Base-by-base conservation (phyloP, 2,113 vertebrate species). In the Bombycilla garrulus region DNA sequence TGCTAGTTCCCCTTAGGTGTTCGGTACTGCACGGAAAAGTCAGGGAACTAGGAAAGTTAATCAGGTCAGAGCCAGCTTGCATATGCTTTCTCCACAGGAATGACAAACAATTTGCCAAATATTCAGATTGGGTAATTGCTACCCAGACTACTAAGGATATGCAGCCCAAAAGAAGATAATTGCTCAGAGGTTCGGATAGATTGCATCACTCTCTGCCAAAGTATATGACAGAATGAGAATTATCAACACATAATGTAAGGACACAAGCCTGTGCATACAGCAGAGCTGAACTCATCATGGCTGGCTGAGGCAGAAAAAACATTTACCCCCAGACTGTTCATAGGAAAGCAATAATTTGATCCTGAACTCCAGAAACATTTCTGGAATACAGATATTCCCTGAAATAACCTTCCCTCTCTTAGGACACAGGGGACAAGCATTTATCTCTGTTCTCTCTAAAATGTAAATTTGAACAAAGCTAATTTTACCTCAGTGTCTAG, bases 121-220 rank as follows among this genome's bases (percentile, higher is more conserved):
- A 97, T 80, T 97, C 96, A 82, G 87, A 96, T 93, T 94, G 95
- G 94, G 87, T 97, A 97, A 97, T 97, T 97, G 97, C 96, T 96
- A 97, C 96, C 94, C 92, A 58, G 69, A 92, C 95, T 96, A 97
- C 94, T 88, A 87, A 95, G 92, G 86, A 89, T 92, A 89, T 93
- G 83, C 81, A 96, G 86, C 69, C 66, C 28, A 67, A 71, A 92
- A 93, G 91, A 95, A 96, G 95, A 90, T 67, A 91, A 92, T 86
- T 84, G 88, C 83, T 95, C 81, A 62, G 92, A 76, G 20, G 64
- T 95, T 94, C 93, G 35, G 92, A 91, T 91, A 65, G 72, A 83
- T 78, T 67, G 80, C 66, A 92, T 95, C 94, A 78, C 72, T 71
- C 45, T 29, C 57, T 93, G 72, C 71, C 36, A 77, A 48, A 74